Evolutionary conservation across 2,113 vertebrate species (phyloP).

Genomic region (crab-eating macaque (Macaca fascicularis)): DNA sequence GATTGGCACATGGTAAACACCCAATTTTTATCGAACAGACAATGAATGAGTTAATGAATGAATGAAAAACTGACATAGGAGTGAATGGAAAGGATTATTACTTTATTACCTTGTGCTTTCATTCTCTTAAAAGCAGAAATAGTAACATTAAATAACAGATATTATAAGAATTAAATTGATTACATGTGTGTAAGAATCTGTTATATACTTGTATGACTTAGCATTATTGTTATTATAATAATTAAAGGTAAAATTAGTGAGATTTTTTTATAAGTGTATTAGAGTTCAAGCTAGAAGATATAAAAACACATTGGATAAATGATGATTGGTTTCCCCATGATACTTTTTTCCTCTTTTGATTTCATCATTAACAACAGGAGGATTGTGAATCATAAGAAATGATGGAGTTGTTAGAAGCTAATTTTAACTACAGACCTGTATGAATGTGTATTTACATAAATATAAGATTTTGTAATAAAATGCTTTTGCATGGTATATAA

Average conservation of each 20-base stretch:
- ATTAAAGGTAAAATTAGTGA: conserved; percentile 7
- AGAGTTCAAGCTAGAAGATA: background rate
- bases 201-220: background rate
- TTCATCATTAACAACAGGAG: conserved; percentile 52
- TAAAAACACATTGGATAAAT: conserved; percentile 51
- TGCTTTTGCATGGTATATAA: conserved; percentile 50
- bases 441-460: conserved; percentile 52
- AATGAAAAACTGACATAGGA: background rate
- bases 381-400: conserved; percentile 48
- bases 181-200: background rate
- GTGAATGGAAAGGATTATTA: background rate
- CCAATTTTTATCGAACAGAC: background rate
- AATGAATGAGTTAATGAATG: background rate
- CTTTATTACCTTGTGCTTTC: background rate
- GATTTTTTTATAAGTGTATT: background rate
- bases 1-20: fast-evolving
- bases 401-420: conserved; percentile 72
- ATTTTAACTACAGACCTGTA: conserved; percentile 70
- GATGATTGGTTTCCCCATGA: conserved; percentile 11
- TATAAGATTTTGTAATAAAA: conserved; percentile 70
- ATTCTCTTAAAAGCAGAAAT: background rate
- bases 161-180: background rate
- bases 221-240: background rate
- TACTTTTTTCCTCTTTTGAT: conserved; percentile 48
- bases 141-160: background rate